Conservation (phyloP, 2,888 invertebrate species). For the Aphidoletes aphidimyza region DNA sequence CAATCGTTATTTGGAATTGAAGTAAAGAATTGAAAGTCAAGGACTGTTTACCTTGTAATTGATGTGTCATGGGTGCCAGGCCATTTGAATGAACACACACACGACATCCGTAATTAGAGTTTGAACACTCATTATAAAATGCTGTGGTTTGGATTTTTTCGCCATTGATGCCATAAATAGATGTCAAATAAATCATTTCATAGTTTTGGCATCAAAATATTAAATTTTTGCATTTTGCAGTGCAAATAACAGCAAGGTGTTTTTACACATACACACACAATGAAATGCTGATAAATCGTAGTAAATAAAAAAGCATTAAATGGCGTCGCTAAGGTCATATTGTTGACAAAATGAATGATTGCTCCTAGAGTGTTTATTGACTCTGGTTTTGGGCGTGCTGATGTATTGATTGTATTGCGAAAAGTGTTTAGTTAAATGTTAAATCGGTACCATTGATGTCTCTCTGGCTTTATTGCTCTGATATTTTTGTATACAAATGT, state of each 20-base stretch:
- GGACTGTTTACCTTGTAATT: conserved; percentile 8
- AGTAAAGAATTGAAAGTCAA: not conserved
- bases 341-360: conserved; percentile 25
- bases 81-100: not conserved
- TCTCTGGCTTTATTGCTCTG: too few species aligned
- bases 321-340: not conserved
- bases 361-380: not conserved
- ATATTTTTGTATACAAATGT: too few species aligned
- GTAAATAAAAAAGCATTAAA: not conserved
- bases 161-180: not conserved
- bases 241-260: not conserved
- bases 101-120: conserved; percentile 11
- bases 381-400: not conserved
- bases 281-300: not conserved
- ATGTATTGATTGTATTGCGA: too few species aligned
- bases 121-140: not conserved
- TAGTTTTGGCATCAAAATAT: not conserved
- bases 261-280: not conserved
- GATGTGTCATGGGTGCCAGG: conserved; percentile 5
- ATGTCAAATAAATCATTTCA: not conserved
- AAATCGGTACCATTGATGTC: too few species aligned
- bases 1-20: not conserved
- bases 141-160: not conserved
- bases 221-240: not conserved
- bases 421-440: too few species aligned